phyloP scores from a whole-genome alignment of 1,140 invertebrate genomes.

The Medauroidea extradentata region DNA sequence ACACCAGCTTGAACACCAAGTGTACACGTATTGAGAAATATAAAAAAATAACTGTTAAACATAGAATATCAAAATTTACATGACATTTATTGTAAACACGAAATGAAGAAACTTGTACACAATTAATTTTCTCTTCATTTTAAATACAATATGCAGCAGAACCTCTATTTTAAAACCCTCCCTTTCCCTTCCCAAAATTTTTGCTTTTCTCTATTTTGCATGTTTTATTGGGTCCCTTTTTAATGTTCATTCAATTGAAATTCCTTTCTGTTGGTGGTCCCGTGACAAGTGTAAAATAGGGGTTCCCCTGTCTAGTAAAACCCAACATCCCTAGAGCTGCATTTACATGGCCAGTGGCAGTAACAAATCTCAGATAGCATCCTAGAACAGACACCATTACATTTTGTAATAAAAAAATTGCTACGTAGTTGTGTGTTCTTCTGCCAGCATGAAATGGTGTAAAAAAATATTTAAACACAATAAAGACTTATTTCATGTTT shows the following conservation, averaged over 20 bases:
- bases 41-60: too few species aligned
- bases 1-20: too few species aligned
- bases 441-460: background rate
- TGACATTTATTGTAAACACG: constrained; percentile 15
- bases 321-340: background rate
- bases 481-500: background rate
- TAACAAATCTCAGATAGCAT: constrained; percentile 9
- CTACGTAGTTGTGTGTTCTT: background rate
- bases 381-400: constrained; percentile 18
- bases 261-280: background rate
- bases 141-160: constrained; percentile 5
- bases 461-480: background rate
- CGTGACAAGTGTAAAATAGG: background rate
- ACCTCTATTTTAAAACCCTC: constrained; percentile 3
- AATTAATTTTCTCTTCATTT: background rate
- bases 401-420: constrained; percentile 3
- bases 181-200: background rate
- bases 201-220: background rate
- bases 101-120: constrained; percentile 9
- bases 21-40: too few species aligned
- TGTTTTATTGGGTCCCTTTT: background rate
- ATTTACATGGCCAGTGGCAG: background rate
- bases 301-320: background rate
- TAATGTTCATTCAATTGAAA: background rate
- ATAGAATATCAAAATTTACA: constrained; percentile 5